Percentiles rank a stretch among this genome's conserved stretches.
Conservation (phyloP, 1,140 invertebrate species). For the Neuroterus valhalla region DNA sequence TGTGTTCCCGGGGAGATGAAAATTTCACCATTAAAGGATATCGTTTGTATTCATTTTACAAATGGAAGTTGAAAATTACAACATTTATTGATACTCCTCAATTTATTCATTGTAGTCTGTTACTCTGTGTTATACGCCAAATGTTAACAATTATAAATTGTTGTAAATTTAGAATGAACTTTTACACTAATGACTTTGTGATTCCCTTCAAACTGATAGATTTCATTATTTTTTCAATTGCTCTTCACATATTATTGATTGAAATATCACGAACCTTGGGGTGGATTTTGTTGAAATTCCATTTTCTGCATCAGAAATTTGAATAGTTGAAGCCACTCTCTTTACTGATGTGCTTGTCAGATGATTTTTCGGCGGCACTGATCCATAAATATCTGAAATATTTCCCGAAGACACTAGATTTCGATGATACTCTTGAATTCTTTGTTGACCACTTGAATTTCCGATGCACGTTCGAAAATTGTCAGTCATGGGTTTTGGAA, state of each 20-base stretch:
- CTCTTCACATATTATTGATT: not conserved
- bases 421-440: conserved; percentile 54
- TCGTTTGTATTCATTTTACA: too few relatives aligned
- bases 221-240: too few relatives aligned
- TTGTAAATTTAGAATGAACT: too few relatives aligned
- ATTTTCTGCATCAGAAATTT: conserved; percentile 57
- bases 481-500: conserved; percentile 35
- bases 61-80: too few relatives aligned
- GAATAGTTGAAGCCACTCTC: conserved; percentile 46
- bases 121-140: too few relatives aligned
- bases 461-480: conserved; percentile 46
- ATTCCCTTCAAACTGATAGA: too few relatives aligned
- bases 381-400: conserved; percentile 57
- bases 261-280: conserved; percentile 31
- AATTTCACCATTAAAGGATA: too few relatives aligned
- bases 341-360: conserved; percentile 67
- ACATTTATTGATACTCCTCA: too few relatives aligned
- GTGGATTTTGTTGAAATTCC: conserved; percentile 35
- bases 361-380: conserved; percentile 65
- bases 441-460: conserved; percentile 42
- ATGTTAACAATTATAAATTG: too few relatives aligned
- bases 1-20: too few relatives aligned
- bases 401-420: conserved; percentile 66
- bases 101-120: too few relatives aligned
- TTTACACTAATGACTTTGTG: too few relatives aligned